A percentile compares a stretch with the other conserved stretches of the same genome.
Conservation (phyloP, 2,797 vertebrate genomes). For the Mormyrus hasselquistii region DNA sequence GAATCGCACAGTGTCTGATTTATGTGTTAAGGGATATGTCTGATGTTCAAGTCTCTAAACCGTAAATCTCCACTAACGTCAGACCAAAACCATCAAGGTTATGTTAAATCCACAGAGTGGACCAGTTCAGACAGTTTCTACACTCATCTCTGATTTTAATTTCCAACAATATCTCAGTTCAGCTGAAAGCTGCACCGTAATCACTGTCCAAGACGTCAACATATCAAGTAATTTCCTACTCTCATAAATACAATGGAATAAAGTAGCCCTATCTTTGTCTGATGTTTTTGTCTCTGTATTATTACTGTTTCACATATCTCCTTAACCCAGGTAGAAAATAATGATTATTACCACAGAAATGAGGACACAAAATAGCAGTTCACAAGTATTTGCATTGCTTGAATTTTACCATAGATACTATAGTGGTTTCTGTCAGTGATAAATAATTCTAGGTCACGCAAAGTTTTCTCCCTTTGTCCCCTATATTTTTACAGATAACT, state of each 20-base stretch:
- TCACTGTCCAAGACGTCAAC: not conserved
- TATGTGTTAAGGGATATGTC: conserved; percentile 20
- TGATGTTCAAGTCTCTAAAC: not conserved
- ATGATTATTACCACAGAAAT: not conserved
- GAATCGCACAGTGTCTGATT: conserved; percentile 17
- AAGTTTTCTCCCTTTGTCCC: not conserved
- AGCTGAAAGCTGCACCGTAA: not conserved
- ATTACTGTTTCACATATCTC: not conserved
- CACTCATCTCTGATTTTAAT: not conserved
- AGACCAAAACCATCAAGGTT: not conserved
- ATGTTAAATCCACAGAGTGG: not conserved
- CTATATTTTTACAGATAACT: not conserved
- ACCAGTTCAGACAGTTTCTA: not conserved
- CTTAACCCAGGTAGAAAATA: not conserved
- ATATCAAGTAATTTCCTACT: not conserved
- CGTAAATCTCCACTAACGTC: not conserved
- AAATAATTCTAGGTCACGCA: not conserved
- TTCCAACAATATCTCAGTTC: not conserved
- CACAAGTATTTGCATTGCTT: not conserved
- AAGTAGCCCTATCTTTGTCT: not conserved
- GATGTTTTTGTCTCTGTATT: not conserved
- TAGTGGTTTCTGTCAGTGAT: not conserved
- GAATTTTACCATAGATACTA: not conserved
- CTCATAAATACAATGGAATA: not conserved
- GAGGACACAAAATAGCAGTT: not conserved